These are phyloP conservation scores for Pteropus alecto DNA, from an alignment of 2,113 vertebrate species.

Conservation along the genomic window DNA sequence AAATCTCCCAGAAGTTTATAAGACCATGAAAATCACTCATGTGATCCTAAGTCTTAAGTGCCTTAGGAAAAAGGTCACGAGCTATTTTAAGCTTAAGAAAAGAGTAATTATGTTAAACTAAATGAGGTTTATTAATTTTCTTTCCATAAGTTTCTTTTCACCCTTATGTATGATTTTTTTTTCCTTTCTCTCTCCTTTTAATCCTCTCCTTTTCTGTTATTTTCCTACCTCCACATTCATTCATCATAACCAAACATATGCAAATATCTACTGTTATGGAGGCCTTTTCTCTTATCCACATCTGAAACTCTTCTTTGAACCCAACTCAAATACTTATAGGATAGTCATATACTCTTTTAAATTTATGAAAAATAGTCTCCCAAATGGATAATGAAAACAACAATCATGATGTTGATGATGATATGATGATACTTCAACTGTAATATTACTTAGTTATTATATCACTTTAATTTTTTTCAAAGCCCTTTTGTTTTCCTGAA, in stretches of 20 bases:
- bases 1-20: constrained; percentile 43
- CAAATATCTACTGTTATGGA: not conserved
- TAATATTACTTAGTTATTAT: not conserved
- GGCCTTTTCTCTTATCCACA: not conserved
- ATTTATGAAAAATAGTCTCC: not conserved
- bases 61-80: constrained; percentile 26
- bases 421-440: not conserved
- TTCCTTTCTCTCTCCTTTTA: not conserved
- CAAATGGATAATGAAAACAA: not conserved
- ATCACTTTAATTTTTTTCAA: not conserved
- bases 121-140: constrained; percentile 46
- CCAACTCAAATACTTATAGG: not conserved
- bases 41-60: constrained; percentile 7
- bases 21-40: constrained; percentile 38
- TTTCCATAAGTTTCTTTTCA: not conserved
- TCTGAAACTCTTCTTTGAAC: not conserved
- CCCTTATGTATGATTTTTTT: not conserved
- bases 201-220: not conserved
- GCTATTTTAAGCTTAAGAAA: constrained; percentile 50
- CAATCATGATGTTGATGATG: too few species aligned
- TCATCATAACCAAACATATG: not conserved
- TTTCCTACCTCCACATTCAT: not conserved
- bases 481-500: not conserved
- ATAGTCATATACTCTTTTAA: not conserved
- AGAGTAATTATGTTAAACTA: constrained; percentile 29